Evolutionary conservation across 2,888 invertebrate genomes (phyloP).

Genomic region (Eubasilissa splendida): DNA sequence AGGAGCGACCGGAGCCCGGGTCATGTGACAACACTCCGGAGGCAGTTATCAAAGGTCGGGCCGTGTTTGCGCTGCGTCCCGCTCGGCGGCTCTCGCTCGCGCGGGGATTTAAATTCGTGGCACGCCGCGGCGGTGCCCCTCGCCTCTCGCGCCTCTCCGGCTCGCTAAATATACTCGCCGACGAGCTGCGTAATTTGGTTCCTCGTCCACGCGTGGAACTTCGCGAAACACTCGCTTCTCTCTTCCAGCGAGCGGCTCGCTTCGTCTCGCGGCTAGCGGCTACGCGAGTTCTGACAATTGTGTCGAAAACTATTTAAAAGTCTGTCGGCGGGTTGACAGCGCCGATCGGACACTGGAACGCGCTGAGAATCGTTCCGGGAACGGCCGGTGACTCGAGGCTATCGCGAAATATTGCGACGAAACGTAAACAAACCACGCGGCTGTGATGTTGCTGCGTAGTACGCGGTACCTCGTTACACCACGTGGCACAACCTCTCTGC

Average conservation of each 20-base stretch:
- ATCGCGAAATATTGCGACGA: conserved; percentile 36
- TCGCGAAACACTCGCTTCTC: conserved; percentile 58
- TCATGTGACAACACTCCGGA: conserved; percentile 42
- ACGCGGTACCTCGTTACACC: conserved; percentile 12
- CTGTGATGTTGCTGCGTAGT: conserved; percentile 52
- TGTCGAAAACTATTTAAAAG: conserved; percentile 21
- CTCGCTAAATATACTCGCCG: conserved; percentile 67
- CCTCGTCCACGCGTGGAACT: conserved; percentile 67
- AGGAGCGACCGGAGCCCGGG: conserved; percentile 11
- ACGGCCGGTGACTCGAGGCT: conserved; percentile 26
- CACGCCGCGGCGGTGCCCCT: conserved; percentile 38
- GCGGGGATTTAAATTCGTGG: conserved; percentile 54
- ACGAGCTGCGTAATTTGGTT: conserved; percentile 69
- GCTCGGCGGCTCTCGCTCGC: conserved; percentile 48
- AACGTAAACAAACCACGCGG: conserved; percentile 55
- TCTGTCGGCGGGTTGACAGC: conserved; percentile 4
- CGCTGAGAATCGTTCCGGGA: conserved; percentile 7
- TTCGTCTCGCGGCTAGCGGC: conserved; percentile 69
- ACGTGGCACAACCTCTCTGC: conserved; percentile 50
- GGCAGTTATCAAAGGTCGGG: conserved; percentile 48
- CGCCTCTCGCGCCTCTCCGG: conserved; percentile 27
- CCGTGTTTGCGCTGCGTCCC: conserved; percentile 50
- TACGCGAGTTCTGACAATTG: conserved; percentile 61
- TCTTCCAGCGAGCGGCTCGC: conserved; percentile 61
- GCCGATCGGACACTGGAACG: neutral